These are phyloP conservation scores for Cephus cinctus DNA, from an alignment of 1,140 invertebrate genomes.

Conservation along the genomic window DNA sequence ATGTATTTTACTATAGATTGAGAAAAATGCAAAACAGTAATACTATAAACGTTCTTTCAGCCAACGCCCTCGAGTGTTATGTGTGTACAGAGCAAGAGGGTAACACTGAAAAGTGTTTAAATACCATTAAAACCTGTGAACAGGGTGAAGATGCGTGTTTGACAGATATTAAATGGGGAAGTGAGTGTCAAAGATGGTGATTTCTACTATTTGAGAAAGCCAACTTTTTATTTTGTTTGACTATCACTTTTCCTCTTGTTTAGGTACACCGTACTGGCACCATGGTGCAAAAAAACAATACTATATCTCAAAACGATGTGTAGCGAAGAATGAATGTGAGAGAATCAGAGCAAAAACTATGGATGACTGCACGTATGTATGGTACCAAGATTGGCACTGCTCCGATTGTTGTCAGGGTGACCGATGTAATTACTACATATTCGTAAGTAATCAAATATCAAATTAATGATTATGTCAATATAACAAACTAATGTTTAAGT, in stretches of 20 bases:
- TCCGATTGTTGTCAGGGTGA: conserved; percentile 96
- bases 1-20: too few relatives aligned
- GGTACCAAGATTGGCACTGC: conserved; percentile 98
- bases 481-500: not conserved
- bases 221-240: conserved; percentile 5
- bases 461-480: not conserved
- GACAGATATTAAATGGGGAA: conserved; percentile 87
- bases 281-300: conserved; percentile 91
- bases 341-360: conserved; percentile 67
- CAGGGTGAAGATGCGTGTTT: conserved; percentile 84
- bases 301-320: conserved; percentile 91
- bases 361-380: conserved; percentile 87
- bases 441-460: conserved; percentile 70
- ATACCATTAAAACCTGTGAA: conserved; percentile 88
- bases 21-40: too few relatives aligned
- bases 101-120: conserved; percentile 91
- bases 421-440: conserved; percentile 94
- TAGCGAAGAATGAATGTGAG: conserved; percentile 78
- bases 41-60: too few relatives aligned
- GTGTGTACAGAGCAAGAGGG: conserved; percentile 90
- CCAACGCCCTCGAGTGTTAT: conserved; percentile 84
- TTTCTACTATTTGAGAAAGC: too few relatives aligned
- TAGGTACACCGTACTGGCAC: conserved; percentile 92
- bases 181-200: conserved; percentile 54
- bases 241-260: conserved; percentile 22